Evolutionary conservation across 2,888 invertebrate genomes (phyloP), one percentile per base, ranked within the genome.

Genomic region (Melikaiella ostensackeni): DNA sequence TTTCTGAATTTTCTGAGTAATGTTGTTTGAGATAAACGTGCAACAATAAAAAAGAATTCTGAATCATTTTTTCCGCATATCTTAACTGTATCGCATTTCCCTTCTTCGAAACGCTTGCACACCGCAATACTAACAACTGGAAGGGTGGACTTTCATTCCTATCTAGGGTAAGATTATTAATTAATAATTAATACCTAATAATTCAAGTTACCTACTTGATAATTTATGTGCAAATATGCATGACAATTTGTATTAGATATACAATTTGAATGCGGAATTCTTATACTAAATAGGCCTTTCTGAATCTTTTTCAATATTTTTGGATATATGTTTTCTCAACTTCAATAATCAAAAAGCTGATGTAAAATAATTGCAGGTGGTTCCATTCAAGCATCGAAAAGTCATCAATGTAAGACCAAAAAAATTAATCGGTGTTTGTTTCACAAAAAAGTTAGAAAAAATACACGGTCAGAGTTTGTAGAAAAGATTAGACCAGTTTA

Each of bases 121-220:
- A 88, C 86, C 87, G 82, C 84, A 85, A 89, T 88, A 86, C 86
- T 89, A 89, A 89, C 89, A 88, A 89, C 88, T 89, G 88, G 89
- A 90, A 90, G 91, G 86, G 87, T 87, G 89, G 89, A 87, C 85
- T 86, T 88, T 84, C 90, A 81, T 90, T 89, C 85, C 88, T 91
- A 83, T 90, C 89, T 88, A 89, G 89, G 91, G 91, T 91, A 90
- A 91, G 90, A 73, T 57, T 21, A 77, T 38, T 77, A 30, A 66
- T 42, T 62, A 76, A 42, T 55, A 46, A 59, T 35, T 16, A 16
- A 24, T 38, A 13, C n/a, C n/a, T n/a, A n/a, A 24, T 27, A 21
- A 5, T 33, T 55, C 7, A 21, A 11, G 30, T 33, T n/a, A 6
- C 9, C n/a, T 33, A 59, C 42, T 73, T 62, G 42, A 74, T 79